phyloP scores from a whole-genome alignment of 2,113 vertebrate species.

The Spheniscus mendiculus region DNA sequence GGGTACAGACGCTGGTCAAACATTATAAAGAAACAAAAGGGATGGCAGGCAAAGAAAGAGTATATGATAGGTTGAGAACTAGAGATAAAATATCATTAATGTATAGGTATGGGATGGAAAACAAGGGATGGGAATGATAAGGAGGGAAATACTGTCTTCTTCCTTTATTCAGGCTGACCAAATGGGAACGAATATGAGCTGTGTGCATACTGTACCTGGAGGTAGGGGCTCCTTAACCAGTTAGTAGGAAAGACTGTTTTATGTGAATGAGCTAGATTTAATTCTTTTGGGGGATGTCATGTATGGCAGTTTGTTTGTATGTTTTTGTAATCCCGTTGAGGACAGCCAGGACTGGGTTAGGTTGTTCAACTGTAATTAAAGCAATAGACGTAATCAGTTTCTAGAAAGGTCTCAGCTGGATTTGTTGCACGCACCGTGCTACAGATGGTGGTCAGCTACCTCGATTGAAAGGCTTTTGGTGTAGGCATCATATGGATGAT shows the following conservation, averaged over 20 bases:
- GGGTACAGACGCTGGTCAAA: background rate
- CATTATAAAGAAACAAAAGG: background rate
- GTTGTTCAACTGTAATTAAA: background rate
- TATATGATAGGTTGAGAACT: background rate
- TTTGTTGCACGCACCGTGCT: background rate
- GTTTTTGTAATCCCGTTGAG: background rate
- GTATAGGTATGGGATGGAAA: background rate
- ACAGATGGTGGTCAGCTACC: fast-evolving
- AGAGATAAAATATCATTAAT: background rate
- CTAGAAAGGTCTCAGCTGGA: background rate
- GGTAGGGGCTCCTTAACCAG: background rate
- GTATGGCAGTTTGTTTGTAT: background rate
- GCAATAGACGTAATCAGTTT: background rate
- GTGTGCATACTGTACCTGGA: background rate
- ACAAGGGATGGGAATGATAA: background rate
- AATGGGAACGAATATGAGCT: background rate
- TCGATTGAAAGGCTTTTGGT: background rate
- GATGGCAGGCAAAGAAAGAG: background rate
- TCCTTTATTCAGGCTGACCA: background rate
- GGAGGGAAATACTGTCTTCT: background rate
- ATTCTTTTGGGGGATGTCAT: background rate
- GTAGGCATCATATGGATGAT: background rate
- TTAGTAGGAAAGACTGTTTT: background rate
- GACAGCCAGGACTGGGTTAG: background rate
- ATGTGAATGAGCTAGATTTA: background rate